Evolutionary conservation across 2,113 vertebrate genomes (phyloP), one percentile per base, ranked within the genome.

Genomic region (Cyanocitta stelleri): DNA sequence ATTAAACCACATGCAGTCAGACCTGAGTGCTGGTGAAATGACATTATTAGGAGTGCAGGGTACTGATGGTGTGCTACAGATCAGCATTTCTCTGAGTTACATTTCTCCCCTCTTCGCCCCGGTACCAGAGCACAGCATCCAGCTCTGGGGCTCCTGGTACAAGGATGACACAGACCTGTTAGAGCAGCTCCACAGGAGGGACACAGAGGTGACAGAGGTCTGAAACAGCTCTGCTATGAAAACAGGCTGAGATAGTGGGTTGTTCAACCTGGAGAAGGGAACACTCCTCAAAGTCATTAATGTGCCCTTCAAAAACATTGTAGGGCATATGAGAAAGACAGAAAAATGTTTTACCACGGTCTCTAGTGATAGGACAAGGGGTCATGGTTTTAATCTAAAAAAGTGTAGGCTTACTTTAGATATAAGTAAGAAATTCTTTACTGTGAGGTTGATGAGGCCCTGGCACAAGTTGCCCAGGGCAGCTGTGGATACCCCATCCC

Each of bases 61-160:
- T 26, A 26, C 43, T 43, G 17, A 27, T 81, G n/a, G 13, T 37
- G 30, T 86, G 20, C 10, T 35, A 16, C 1, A 3, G 11, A 78
- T 16, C 29, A 85, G 17, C 26, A 33, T 55, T 54, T 71, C 15
- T 71, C 17, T 33, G 30, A 41, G 55, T n/a, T 62, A 23, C 18
- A 6, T 30, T 82, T 90, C 17, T 85, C 4, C 11, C 6, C 9
- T 22, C 54, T 13, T 61, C 14, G 22, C 43, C 4, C 9, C 3
- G 3, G 8, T 24, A 6, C 24, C 23, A 9, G 4, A 88, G 39
- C 48, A 22, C 13, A 27, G 26, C 1, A 2, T n/a, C 2, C 17
- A 43, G 22, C 22, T 59, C 43, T 5, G 3, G 1, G 1, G 26
- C 3, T 22, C 30, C 4, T 24, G 11, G 3, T 8, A 41, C 13